Percentiles rank a stretch among this genome's conserved stretches.
Conservation (phyloP, 2,113 vertebrate species). For the Piaya cayana region DNA sequence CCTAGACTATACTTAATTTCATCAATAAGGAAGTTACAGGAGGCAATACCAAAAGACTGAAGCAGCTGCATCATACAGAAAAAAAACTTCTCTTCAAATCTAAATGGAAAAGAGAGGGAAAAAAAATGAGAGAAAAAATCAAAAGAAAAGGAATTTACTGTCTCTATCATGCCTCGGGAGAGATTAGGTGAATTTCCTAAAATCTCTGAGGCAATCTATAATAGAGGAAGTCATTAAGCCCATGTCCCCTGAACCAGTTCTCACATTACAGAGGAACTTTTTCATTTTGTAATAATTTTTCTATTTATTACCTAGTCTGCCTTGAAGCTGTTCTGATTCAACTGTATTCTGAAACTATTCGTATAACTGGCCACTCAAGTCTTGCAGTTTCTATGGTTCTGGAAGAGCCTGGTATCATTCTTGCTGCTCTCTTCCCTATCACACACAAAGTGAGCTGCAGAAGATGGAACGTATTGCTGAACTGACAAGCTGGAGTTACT, state of each 20-base stretch:
- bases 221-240: constrained; percentile 34
- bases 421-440: constrained; percentile 36
- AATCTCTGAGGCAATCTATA: constrained; percentile 30
- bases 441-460: constrained; percentile 56
- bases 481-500: constrained; percentile 71
- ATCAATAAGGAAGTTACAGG: neutral
- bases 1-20: neutral
- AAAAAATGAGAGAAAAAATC: neutral
- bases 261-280: constrained; percentile 17
- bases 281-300: constrained; percentile 46
- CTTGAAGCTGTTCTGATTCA: constrained; percentile 27
- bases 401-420: constrained; percentile 34
- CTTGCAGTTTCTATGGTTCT: constrained; percentile 40
- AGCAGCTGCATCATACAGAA: neutral
- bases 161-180: neutral
- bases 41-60: neutral
- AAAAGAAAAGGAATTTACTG: neutral
- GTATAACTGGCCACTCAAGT: constrained; percentile 35
- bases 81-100: neutral
- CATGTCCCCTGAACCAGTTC: neutral
- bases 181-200: constrained; percentile 41
- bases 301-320: constrained; percentile 44
- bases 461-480: constrained; percentile 71
- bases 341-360: neutral
- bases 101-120: neutral